These are phyloP conservation scores for Ataeniobius toweri DNA, from an alignment of 2,797 vertebrate genomes.

Conservation along the genomic window DNA sequence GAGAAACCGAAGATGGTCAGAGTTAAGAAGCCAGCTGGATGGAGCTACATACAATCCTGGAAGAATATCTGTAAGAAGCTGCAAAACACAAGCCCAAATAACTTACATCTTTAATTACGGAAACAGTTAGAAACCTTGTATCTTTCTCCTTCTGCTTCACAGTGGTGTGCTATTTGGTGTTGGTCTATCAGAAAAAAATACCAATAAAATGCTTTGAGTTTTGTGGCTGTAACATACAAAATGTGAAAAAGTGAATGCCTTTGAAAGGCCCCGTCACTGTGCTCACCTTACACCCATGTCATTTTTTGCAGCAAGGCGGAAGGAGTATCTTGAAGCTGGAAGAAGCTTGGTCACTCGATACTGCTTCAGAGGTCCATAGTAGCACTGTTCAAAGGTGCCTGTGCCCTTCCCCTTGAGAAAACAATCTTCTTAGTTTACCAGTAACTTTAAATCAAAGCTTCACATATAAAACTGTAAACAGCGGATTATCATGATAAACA, in stretches of 20 bases:
- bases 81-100: background rate
- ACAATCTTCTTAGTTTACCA: conserved; percentile 15
- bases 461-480: background rate
- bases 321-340: conserved; percentile 94
- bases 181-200: background rate
- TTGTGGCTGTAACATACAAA: background rate
- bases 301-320: conserved; percentile 96
- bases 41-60: background rate
- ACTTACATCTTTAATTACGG: background rate
- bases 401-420: conserved; percentile 89
- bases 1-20: background rate
- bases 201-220: background rate
- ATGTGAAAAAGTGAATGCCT: background rate
- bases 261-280: background rate
- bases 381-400: conserved; percentile 91
- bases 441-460: background rate
- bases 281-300: conserved; percentile 93
- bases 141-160: background rate
- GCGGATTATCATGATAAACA: background rate
- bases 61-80: background rate
- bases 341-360: conserved; percentile 93
- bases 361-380: conserved; percentile 92
- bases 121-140: background rate
- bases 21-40: background rate
- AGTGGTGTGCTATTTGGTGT: background rate